Base-by-base conservation (phyloP, 2,113 vertebrate genomes). In the Rhodinocichla rosea region DNA sequence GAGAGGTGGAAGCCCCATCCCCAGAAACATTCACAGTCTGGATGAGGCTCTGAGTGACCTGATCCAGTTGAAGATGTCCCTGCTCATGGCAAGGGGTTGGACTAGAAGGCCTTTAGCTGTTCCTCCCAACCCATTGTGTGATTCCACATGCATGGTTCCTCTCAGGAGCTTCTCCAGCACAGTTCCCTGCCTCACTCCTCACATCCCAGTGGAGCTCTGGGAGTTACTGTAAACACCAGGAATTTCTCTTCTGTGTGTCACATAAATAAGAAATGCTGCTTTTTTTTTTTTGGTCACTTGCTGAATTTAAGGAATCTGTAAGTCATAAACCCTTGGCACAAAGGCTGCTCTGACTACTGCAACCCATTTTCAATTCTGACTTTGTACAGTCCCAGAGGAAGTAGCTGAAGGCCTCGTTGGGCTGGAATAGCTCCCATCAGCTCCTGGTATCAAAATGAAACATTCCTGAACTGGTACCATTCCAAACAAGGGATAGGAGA, bases 1-100 rank as follows among this genome's bases (percentile, higher is more conserved):
- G 30, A 59, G 39, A 73, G 44, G 35, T 18, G 39, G 52, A 23
- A 59, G 3, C 3, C 18, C 26, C 59, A 35, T 40, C 12, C 15
- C 7, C 20, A 50, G 11, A 27, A 68, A 55, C 32, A 6, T 11
- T 37, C 32, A 7, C 0, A 0, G 15, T 27, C 60, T 60, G 68
- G 35, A 75, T 2, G 45, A 42, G 62, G 55, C 32, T 75, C 32
- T 74, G 15, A 68, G 40, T 5, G 40, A 56, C 4, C 47, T 75
- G 76, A 42, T 30, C 19, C 21, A 22, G 23, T 1, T 55, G 55
- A 33, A 69, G 32, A 37, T 15, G 26, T 24, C 53, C 47, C 68
- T 55, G 75, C 13, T 55, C 4, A 5, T 9, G 27, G 18, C 53
- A 62, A 30, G 30, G 37, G 14, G 2, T 15, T 28, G 75, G 20